Evolutionary conservation across 2,797 vertebrate genomes (phyloP), one percentile per base, ranked within the genome.

Genomic region (Lithobates sylvaticus): DNA sequence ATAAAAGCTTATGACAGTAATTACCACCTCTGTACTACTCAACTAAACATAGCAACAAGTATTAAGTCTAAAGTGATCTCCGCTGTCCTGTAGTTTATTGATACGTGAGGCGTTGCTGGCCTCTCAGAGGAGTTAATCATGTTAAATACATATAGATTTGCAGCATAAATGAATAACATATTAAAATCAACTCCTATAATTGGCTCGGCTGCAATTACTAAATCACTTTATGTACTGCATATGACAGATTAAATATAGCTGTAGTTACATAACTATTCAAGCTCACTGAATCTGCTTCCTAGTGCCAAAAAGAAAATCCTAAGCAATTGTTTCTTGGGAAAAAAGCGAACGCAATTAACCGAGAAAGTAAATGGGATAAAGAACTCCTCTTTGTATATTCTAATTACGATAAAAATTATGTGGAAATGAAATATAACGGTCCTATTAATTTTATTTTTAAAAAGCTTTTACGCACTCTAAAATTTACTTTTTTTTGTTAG

Each of bases 161-260:
- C 27, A 44, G 67, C 76, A 84, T 78, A 84, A 84, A 78, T 84
- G 76, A 84, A 78, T 73, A 70, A 84, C 58, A 72, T 64, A 78
- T 78, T 77, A 86, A 82, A 69, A 83, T 69, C 85, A 76, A 26
- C 73, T 64, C 68, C 74, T 67, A 77, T 86, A 82, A 86, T 82
- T 82, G 74, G 67, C 80, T 68, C 50, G 67, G 27, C 50, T 82
- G 74, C 74, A 81, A 86, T 82, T 86, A 82, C 79, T 61, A 81
- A 81, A 76, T 86, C 72, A 86, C 70, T 82, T 77, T 83, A 86
- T 70, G 79, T 86, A 76, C 74, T 71, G 74, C 73, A 26, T 83
- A 70, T 86, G 84, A 81, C 85, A 86, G 79, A 86, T 72, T 81
- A 82, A 76, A 86, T 82, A 78, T 84, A 82, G 81, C 80, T 76